phyloP scores from a whole-genome alignment of 2,888 invertebrate species.

The Malthinus seriepunctatus region DNA sequence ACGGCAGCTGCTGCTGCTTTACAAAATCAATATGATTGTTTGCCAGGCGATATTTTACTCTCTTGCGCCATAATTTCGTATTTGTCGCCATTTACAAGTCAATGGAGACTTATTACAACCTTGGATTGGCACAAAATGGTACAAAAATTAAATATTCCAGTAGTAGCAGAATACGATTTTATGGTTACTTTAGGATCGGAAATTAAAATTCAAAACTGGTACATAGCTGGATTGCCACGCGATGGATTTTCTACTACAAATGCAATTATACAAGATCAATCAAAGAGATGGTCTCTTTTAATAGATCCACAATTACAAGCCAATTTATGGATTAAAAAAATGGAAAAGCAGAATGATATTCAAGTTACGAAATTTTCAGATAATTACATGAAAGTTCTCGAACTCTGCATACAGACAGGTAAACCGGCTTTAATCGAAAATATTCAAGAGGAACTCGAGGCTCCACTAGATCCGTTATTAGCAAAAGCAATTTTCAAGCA shows the following conservation, averaged over 20 bases:
- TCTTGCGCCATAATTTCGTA: slow-evolving; percentile 90
- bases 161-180: slow-evolving; percentile 74
- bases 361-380: slow-evolving; percentile 75
- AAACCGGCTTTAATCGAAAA: slow-evolving; percentile 79
- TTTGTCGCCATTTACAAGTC: slow-evolving; percentile 80
- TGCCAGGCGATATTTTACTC: slow-evolving; percentile 88
- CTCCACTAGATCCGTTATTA: slow-evolving; percentile 76
- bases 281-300: slow-evolving; percentile 77
- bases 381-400: slow-evolving; percentile 76
- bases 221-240: slow-evolving; percentile 77
- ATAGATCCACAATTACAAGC: slow-evolving; percentile 87
- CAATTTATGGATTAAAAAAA: slow-evolving; percentile 82
- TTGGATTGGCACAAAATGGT: slow-evolving; percentile 72
- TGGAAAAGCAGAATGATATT: slow-evolving; percentile 74
- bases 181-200: slow-evolving; percentile 79
- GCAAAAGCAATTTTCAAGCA: slow-evolving; percentile 75
- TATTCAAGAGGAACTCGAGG: slow-evolving; percentile 76
- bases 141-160: slow-evolving; percentile 72
- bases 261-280: slow-evolving; percentile 80
- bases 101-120: slow-evolving; percentile 64
- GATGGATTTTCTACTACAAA: slow-evolving; percentile 85
- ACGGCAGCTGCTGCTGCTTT: slow-evolving; percentile 74
- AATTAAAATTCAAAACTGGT: slow-evolving; percentile 86
- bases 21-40: slow-evolving; percentile 74
- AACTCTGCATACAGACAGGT: slow-evolving; percentile 75